Evolutionary conservation across 2,888 invertebrate species (phyloP).

Genomic region (Elegia similella): DNA sequence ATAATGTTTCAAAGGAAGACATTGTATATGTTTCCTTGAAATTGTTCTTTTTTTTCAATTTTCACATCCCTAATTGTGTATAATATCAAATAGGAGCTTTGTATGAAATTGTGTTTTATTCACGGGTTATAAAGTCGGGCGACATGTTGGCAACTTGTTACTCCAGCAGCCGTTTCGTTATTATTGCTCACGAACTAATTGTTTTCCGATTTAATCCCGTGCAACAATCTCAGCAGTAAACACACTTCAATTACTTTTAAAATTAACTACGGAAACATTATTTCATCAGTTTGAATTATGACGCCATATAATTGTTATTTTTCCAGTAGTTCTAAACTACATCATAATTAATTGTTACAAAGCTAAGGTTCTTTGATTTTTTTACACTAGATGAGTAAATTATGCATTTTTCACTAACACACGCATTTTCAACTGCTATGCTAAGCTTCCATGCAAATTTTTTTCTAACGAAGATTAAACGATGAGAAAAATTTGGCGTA

Average conservation of each 20-base stretch:
- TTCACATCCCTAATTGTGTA: conserved; percentile 14
- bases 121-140: conserved; percentile 75
- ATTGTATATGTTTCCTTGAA: too few relatives aligned
- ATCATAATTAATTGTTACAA: too few relatives aligned
- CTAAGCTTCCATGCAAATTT: too few relatives aligned
- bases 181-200: conserved; percentile 65
- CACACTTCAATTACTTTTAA: conserved; percentile 41
- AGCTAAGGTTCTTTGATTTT: too few relatives aligned
- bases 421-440: too few relatives aligned
- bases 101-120: conserved; percentile 79
- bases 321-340: too few relatives aligned
- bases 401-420: too few relatives aligned
- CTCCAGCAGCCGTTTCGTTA: conserved; percentile 55
- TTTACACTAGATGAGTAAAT: too few relatives aligned
- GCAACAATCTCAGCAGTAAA: conserved; percentile 45
- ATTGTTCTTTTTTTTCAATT: not conserved
- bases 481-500: too few relatives aligned
- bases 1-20: too few relatives aligned
- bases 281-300: not conserved
- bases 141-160: conserved; percentile 73
- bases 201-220: conserved; percentile 62
- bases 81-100: conserved; percentile 36
- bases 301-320: too few relatives aligned
- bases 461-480: too few relatives aligned
- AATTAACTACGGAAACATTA: conserved; percentile 22